phyloP scores from a whole-genome alignment of 1,140 invertebrate genomes.

The Brachionus asplanchnoidis region DNA sequence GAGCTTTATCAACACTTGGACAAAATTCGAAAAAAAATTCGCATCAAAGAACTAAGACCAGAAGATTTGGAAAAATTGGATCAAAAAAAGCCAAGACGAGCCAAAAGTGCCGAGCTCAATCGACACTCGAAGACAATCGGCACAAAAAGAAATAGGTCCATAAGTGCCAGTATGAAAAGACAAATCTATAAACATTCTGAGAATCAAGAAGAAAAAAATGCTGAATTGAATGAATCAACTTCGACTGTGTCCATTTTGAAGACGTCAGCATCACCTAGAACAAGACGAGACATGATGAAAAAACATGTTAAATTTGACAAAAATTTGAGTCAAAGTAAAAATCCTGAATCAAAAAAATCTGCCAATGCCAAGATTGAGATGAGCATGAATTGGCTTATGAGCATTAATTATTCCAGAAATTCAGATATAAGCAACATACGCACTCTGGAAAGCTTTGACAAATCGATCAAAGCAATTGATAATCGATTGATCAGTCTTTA shows the following conservation, averaged over 20 bases:
- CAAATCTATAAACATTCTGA: not conserved
- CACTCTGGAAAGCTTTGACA: conserved; percentile 28
- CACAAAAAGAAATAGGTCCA: not conserved
- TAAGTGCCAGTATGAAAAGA: not conserved
- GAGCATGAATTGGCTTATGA: conserved; percentile 19
- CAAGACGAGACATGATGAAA: not conserved
- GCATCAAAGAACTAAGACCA: conserved; percentile 10
- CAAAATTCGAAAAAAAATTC: not conserved
- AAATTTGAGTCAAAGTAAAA: not conserved
- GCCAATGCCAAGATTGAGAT: conserved; percentile 14
- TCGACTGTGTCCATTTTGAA: conserved; percentile 17
- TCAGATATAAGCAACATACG: not conserved
- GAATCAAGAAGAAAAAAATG: not conserved
- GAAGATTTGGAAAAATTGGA: not conserved
- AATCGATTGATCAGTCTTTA: conserved; percentile 44
- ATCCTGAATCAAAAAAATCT: not conserved
- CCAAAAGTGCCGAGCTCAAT: conserved; percentile 24
- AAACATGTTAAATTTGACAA: conserved; percentile 41
- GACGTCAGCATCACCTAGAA: conserved; percentile 1
- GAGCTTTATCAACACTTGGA: conserved; percentile 15
- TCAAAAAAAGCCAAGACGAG: not conserved
- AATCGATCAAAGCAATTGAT: not conserved
- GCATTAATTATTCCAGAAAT: not conserved
- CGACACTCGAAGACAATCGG: not conserved
- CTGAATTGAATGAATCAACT: not conserved